Evolutionary conservation across 1,140 invertebrate genomes (phyloP), one percentile per base, ranked within the genome.

Genomic region (Lasioglossum albipes): DNA sequence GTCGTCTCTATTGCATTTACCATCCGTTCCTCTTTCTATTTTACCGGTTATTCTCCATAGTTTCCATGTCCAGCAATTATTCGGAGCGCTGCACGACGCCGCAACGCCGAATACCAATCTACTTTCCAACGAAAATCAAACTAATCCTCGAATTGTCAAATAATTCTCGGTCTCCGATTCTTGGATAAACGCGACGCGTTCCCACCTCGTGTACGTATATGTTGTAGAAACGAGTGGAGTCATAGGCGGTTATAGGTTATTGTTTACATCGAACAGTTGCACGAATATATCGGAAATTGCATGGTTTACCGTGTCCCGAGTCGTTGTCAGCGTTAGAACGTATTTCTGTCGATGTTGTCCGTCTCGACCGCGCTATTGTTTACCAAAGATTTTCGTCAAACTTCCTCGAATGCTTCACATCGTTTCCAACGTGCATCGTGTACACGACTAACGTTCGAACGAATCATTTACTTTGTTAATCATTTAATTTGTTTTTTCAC

Each of bases 141-240:
- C 10, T 52, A 80, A 80, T 20, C 54, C 45, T 61, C 12, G 41
- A 61, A 75, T 80, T 80, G 78, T 80, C 72, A 75, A 72, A 80
- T 49, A 49, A 59, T 52, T 68, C 6, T 27, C 1, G 18, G 20
- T 13, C 12, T n/a, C 10, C 6, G 10, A 42, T 22, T 42, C 7
- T 65, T 6, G 16, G 20, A 18, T 7, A 12, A 22, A 16, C 2
- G 20, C 3, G 12, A 16, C 16, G n/a, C 45, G 45, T 31, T 36
- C 9, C 16, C 36, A 0, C 18, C 0, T 57, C 16, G 5, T 9
- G 7, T 36, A 45, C 57, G 36, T 36, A 36, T 36, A 36, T 36
- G 36, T 36, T 36, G 36, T 36, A 36, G 36, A 36, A 36, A 36
- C 36, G 2, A 45, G 7, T 6, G 41, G 49, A 68, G 41, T 67